Evolutionary conservation across 2,797 vertebrate species (phyloP).

Genomic region (Paedocypris micromegethes): DNA sequence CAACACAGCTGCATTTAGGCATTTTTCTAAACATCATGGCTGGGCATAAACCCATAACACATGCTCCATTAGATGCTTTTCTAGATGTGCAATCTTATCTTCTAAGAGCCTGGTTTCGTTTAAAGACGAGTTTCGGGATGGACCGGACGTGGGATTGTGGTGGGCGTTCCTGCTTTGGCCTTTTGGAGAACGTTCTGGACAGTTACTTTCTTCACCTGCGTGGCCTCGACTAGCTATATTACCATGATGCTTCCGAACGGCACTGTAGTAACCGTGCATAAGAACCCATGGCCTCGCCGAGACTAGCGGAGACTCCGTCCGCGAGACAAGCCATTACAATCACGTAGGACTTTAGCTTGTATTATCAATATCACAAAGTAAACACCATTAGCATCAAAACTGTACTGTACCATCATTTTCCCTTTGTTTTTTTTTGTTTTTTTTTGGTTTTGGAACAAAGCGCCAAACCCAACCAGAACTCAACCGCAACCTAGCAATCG

Average conservation of each 20-base stretch:
- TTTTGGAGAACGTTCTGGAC: conserved; percentile 35
- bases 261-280: conserved; percentile 58
- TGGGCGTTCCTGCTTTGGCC: conserved; percentile 30
- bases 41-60: too few relatives aligned
- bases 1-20: too few relatives aligned
- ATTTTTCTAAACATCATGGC: too few relatives aligned
- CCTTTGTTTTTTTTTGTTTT: too few relatives aligned
- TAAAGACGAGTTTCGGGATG: too few relatives aligned
- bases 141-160: neutral
- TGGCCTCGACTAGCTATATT: conserved; percentile 47
- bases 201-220: conserved; percentile 42
- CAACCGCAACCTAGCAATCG: conserved; percentile 63
- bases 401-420: conserved; percentile 22
- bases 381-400: conserved; percentile 56
- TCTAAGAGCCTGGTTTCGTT: neutral
- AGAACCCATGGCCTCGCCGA: conserved; percentile 64
- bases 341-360: conserved; percentile 52
- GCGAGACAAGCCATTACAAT: conserved; percentile 64
- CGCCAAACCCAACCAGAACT: conserved; percentile 55
- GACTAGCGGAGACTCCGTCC: conserved; percentile 60
- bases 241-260: conserved; percentile 55
- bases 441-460: conserved; percentile 25
- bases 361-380: conserved; percentile 54
- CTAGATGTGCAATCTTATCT: conserved; percentile 9
- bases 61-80: too few relatives aligned